Conservation (phyloP, 2,888 invertebrate genomes). For the Dasypogon diadema region DNA sequence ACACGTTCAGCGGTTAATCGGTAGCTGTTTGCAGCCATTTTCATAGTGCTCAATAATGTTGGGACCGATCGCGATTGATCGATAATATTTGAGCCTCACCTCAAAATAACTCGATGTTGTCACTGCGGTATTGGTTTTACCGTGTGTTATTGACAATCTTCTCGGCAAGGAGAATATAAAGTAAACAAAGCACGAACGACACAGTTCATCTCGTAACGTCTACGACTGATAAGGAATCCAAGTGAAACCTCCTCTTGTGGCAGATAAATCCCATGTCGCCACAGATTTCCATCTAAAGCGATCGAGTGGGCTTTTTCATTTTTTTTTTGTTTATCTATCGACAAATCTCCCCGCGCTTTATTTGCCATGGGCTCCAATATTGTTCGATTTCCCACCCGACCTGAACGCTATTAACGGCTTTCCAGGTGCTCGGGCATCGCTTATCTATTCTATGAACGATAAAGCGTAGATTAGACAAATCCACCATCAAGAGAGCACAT, state of each 20-base stretch:
- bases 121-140: slow-evolving; percentile 25
- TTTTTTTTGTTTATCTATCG: neutral
- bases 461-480: slow-evolving; percentile 10
- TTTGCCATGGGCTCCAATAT: slow-evolving; percentile 7
- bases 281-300: neutral
- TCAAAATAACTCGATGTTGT: slow-evolving; percentile 24
- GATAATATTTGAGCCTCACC: slow-evolving; percentile 31
- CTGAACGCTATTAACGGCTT: slow-evolving; percentile 8
- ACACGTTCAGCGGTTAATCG: slow-evolving; percentile 8
- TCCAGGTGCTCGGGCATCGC: slow-evolving; percentile 46
- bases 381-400: slow-evolving; percentile 4
- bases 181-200: slow-evolving; percentile 16
- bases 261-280: neutral
- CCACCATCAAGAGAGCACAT: neutral
- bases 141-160: slow-evolving; percentile 34
- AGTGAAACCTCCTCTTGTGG: neutral
- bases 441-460: slow-evolving; percentile 41
- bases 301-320: neutral
- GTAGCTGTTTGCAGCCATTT: slow-evolving; percentile 1
- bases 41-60: neutral
- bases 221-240: slow-evolving; percentile 16
- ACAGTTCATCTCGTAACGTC: slow-evolving; percentile 23
- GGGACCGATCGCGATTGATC: neutral
- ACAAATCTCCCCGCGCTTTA: neutral
- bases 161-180: slow-evolving; percentile 9